Evolutionary conservation across 2,797 vertebrate species (phyloP).

Genomic region (Erpetoichthys calabaricus): DNA sequence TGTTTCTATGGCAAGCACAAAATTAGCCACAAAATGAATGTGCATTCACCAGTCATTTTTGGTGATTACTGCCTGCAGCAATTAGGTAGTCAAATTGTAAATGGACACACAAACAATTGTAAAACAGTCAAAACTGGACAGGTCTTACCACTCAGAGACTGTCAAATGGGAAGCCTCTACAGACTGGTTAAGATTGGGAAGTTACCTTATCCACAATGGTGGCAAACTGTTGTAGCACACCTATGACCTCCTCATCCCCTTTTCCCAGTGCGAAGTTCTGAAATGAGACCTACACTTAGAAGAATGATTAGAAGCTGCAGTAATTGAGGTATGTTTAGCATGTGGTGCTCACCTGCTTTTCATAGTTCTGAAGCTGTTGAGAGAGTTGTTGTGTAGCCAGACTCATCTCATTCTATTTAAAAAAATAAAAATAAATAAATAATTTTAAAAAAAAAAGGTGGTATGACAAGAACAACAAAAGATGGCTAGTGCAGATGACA

Average conservation of each 20-base stretch:
- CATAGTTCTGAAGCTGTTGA: slow-evolving; percentile 79
- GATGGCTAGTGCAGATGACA: slow-evolving; percentile 1
- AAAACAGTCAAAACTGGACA: no score
- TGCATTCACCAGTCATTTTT: no score
- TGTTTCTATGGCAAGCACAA: no score
- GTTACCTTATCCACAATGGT: slow-evolving; percentile 86
- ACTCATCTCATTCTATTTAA: slow-evolving; percentile 87
- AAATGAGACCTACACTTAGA: slow-evolving; percentile 22
- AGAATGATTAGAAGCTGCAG: not conserved
- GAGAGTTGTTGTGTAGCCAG: slow-evolving; percentile 92
- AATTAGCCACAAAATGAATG: no score
- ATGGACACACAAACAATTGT: no score
- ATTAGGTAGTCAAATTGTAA: no score
- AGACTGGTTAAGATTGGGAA: no score
- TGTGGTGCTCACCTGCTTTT: slow-evolving; percentile 70
- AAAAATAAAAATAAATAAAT: slow-evolving; percentile 14
- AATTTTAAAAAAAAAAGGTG: slow-evolving; percentile 16
- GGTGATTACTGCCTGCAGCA: no score
- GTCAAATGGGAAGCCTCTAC: no score
- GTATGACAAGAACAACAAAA: slow-evolving; percentile 10
- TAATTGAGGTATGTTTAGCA: no score
- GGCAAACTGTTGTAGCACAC: slow-evolving; percentile 77
- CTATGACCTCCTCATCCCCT: slow-evolving; percentile 94
- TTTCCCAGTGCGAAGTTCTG: slow-evolving; percentile 94
- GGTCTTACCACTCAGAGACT: no score